Evolutionary conservation across 2,113 vertebrate species (phyloP).

Genomic region (Platichthys flesus): DNA sequence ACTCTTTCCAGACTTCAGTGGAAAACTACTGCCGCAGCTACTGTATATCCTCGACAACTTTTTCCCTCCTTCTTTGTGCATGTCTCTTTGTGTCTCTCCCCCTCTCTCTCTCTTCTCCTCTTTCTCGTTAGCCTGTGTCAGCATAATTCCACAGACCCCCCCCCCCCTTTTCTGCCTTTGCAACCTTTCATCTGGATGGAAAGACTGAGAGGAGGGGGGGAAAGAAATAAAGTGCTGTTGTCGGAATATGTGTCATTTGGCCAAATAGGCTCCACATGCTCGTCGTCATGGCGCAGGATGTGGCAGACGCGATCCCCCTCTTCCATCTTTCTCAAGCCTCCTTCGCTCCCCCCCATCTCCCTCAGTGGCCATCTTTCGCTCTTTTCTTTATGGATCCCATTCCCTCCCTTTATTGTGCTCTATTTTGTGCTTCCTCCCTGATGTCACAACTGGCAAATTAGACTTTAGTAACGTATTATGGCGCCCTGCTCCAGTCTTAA

Average conservation of each 20-base stretch:
- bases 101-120: conserved; percentile 15
- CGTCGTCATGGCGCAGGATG: conserved; percentile 43
- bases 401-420: conserved; percentile 60
- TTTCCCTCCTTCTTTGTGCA: conserved; percentile 20
- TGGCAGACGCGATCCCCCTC: conserved; percentile 33
- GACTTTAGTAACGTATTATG: conserved; percentile 58
- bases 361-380: conserved; percentile 27
- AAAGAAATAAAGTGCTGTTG: conserved; percentile 35
- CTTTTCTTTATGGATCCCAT: conserved; percentile 59
- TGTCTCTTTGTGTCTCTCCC: conserved; percentile 39
- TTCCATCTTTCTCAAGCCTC: conserved; percentile 12
- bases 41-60: conserved; percentile 57
- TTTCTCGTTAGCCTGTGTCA: conserved; percentile 70
- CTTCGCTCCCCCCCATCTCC: background rate
- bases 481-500: conserved; percentile 28
- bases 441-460: conserved; percentile 61
- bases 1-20: conserved; percentile 61
- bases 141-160: conserved; percentile 69
- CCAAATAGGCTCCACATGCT: conserved; percentile 62
- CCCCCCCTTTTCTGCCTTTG: conserved; percentile 42
- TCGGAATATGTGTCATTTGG: conserved; percentile 78
- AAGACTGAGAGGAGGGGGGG: conserved; percentile 49
- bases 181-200: conserved; percentile 63
- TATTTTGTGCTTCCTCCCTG: conserved; percentile 48
- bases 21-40: conserved; percentile 71